Evolutionary conservation across 2,113 vertebrate species (phyloP), one percentile per base, ranked within the genome.

Genomic region (Tupaia tana): DNA sequence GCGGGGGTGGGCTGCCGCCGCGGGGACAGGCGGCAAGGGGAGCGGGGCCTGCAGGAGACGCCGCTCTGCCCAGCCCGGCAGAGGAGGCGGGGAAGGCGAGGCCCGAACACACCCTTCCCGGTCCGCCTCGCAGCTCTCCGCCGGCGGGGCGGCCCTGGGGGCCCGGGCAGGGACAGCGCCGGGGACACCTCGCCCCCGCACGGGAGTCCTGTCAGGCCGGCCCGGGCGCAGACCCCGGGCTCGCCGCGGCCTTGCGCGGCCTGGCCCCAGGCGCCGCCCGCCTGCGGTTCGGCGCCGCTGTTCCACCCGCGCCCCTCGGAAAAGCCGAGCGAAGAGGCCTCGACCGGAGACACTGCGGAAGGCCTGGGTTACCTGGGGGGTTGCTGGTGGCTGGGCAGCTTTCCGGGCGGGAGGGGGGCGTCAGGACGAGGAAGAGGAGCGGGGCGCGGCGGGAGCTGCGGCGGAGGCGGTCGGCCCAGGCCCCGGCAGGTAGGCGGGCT

Each of bases 341-440:
- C 69, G 86, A 75, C 70, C 29, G 43, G 59, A 9, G 90, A 29
- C 90, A 18, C 88, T 31, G 89, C 91, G 79, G 91, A 91, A 94
- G 96, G 96, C 92, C 92, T 0, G 14, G 15, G 82, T 61, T 97
- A 98, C 98, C 98, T 98, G 98, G 95, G 97, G 96, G 98, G 97
- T 78, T 97, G 97, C 96, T 97, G 97, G 97, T 94, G 96, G 95
- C 97, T 97, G 97, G 97, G 97, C 98, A 98, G 98, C 97, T 98
- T 98, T 98, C 94, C 95, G 96, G 95, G 88, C 75, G 93, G 96
- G 96, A 96, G 93, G 95, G 97, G 86, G 96, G 85, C 96, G 95
- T 97, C 97, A 95, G 92, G 96, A 79, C 92, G 81, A 96, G 88
- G 96, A 98, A 97, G 89, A 89, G 73, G 84, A 54, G 87, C 22